These are phyloP conservation scores for Sinosuthora webbiana DNA, from an alignment of 2,113 vertebrate species.

Conservation along the genomic window DNA sequence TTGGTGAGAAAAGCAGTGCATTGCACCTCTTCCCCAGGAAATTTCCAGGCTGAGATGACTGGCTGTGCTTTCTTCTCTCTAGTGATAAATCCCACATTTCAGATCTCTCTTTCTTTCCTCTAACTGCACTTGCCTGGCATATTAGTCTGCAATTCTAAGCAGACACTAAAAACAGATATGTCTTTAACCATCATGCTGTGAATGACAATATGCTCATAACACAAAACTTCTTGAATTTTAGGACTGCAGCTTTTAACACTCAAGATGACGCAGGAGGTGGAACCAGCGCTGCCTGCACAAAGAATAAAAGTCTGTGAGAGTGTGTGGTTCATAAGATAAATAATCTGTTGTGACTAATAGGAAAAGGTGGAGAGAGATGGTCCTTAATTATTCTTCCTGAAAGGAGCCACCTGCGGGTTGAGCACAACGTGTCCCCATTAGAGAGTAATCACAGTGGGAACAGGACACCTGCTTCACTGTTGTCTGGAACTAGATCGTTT, in stretches of 20 bases:
- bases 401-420: not conserved
- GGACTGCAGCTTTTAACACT: not conserved
- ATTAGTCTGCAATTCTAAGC: not conserved
- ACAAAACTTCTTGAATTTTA: not conserved
- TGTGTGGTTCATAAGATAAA: not conserved
- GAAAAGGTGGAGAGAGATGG: not conserved
- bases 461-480: not conserved
- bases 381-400: conserved; percentile 17
- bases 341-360: not conserved
- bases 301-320: not conserved
- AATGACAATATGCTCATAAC: not conserved
- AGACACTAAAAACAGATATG: not conserved
- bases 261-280: not conserved
- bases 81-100: not conserved
- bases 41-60: not conserved
- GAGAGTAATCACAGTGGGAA: not conserved
- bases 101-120: not conserved
- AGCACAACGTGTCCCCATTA: not conserved
- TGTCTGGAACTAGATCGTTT: not conserved
- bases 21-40: not conserved
- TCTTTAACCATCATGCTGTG: not conserved
- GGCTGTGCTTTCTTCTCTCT: not conserved
- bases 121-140: not conserved
- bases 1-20: not conserved
- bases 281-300: not conserved